Conservation (phyloP, 2,888 invertebrate genomes). For the Tipula confusa region DNA sequence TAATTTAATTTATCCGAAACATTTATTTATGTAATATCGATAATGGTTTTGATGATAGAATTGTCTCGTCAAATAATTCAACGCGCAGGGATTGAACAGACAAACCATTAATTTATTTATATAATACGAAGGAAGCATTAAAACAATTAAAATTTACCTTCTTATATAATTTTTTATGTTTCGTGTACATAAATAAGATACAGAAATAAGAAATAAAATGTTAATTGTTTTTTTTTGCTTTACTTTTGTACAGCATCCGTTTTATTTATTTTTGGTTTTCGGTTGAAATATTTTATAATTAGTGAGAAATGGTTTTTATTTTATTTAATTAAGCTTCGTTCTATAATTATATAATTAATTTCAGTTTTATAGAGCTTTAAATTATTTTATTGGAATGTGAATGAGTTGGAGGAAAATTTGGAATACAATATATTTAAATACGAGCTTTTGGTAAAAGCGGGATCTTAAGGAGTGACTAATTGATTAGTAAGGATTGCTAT, state of each 20-base stretch:
- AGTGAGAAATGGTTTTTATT: not conserved
- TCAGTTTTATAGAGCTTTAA: too few relatives aligned
- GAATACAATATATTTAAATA: too few relatives aligned
- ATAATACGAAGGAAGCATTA: not conserved
- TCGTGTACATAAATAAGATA: too few relatives aligned
- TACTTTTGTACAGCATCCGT: not conserved
- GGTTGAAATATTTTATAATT: conserved; percentile 3
- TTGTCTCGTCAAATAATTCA: not conserved
- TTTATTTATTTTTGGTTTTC: too few relatives aligned
- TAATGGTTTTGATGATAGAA: not conserved
- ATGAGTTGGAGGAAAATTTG: too few relatives aligned
- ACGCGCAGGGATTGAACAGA: too few relatives aligned
- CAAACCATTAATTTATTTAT: too few relatives aligned
- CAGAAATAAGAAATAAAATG: not conserved
- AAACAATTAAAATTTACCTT: not conserved
- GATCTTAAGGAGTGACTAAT: too few relatives aligned
- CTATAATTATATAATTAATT: not conserved
- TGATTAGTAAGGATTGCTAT: too few relatives aligned
- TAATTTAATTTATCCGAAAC: not conserved
- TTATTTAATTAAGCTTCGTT: not conserved
- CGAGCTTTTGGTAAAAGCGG: too few relatives aligned
- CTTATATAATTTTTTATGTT: too few relatives aligned
- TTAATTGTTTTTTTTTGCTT: not conserved
- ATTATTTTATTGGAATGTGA: too few relatives aligned
- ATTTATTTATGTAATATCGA: not conserved